phyloP scores from a whole-genome alignment of 2,797 vertebrate species.

The Scleropages formosus region DNA sequence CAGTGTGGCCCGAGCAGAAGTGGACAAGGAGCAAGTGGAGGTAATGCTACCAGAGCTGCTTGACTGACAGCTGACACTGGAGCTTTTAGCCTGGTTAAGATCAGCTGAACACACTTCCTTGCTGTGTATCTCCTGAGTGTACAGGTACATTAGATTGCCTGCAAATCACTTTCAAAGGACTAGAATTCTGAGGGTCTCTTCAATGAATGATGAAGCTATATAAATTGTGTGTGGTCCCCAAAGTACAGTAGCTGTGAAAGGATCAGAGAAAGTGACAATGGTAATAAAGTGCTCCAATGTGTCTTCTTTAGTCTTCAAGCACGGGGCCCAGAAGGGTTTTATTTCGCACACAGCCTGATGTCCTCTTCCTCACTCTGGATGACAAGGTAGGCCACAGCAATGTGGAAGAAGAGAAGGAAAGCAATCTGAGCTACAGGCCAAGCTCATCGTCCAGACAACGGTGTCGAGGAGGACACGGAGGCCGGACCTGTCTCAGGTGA shows the following conservation, averaged over 20 bases:
- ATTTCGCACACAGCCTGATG: conserved; percentile 69
- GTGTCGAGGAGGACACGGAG: conserved; percentile 29
- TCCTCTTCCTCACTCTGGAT: conserved; percentile 58
- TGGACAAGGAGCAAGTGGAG: conserved; percentile 50
- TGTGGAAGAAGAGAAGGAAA: conserved; percentile 42
- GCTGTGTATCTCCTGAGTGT: neutral
- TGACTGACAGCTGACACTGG: too few relatives aligned
- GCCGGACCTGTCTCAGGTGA: conserved; percentile 40
- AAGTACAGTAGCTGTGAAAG: too few relatives aligned
- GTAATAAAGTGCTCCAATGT: neutral
- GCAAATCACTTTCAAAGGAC: too few relatives aligned
- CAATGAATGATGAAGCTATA: too few relatives aligned
- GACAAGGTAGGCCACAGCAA: neutral
- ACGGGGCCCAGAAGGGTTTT: conserved; percentile 63
- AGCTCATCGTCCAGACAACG: conserved; percentile 12
- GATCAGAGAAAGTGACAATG: too few relatives aligned
- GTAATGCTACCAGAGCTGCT: conserved; percentile 41
- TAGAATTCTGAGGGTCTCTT: too few relatives aligned
- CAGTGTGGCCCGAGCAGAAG: conserved; percentile 36
- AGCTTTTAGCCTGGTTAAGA: too few relatives aligned
- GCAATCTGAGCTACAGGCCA: conserved; percentile 31
- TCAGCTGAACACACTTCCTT: neutral
- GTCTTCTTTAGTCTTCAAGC: conserved; percentile 46
- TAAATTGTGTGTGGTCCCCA: too few relatives aligned
- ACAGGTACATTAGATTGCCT: too few relatives aligned